These are phyloP conservation scores for Chirona hameri DNA, from an alignment of 2,888 invertebrate genomes.

Conservation along the genomic window DNA sequence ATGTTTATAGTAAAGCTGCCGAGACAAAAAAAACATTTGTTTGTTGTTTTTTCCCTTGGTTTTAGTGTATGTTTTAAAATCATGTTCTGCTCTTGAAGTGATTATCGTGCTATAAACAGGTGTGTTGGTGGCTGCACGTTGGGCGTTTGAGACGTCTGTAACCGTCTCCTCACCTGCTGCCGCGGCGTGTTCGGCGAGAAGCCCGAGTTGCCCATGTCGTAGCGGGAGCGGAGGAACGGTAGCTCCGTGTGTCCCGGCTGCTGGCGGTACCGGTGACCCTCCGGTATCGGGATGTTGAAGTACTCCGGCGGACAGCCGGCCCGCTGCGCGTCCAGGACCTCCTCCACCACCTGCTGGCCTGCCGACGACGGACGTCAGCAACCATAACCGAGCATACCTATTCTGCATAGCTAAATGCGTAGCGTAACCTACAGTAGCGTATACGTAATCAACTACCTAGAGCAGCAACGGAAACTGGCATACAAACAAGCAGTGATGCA, in stretches of 20 bases:
- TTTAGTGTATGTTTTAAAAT: not conserved
- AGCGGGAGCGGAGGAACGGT: constrained; percentile 56
- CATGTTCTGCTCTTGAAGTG: too few species aligned
- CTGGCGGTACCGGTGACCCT: constrained; percentile 48
- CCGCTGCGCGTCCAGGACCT: constrained; percentile 58
- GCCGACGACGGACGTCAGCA: not conserved
- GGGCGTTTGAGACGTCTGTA: too few species aligned
- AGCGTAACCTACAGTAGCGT: too few species aligned
- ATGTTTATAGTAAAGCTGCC: too few species aligned
- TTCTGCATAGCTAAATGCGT: too few species aligned
- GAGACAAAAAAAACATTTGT: too few species aligned
- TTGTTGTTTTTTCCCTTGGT: not conserved
- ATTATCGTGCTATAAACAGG: too few species aligned
- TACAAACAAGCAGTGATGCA: too few species aligned
- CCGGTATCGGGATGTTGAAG: constrained; percentile 56
- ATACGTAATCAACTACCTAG: too few species aligned
- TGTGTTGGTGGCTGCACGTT: too few species aligned
- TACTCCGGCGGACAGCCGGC: constrained; percentile 61
- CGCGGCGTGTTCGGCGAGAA: not conserved
- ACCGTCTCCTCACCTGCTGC: not conserved
- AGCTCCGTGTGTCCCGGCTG: constrained; percentile 47
- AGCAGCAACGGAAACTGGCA: too few species aligned
- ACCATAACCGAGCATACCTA: too few species aligned
- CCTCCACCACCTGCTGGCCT: constrained; percentile 62
- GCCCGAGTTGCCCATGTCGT: constrained; percentile 47